A percentile compares a stretch with the other conserved stretches of the same genome.
Conservation (phyloP, 2,113 vertebrate genomes). For the Ptychochromis oligacanthus region DNA sequence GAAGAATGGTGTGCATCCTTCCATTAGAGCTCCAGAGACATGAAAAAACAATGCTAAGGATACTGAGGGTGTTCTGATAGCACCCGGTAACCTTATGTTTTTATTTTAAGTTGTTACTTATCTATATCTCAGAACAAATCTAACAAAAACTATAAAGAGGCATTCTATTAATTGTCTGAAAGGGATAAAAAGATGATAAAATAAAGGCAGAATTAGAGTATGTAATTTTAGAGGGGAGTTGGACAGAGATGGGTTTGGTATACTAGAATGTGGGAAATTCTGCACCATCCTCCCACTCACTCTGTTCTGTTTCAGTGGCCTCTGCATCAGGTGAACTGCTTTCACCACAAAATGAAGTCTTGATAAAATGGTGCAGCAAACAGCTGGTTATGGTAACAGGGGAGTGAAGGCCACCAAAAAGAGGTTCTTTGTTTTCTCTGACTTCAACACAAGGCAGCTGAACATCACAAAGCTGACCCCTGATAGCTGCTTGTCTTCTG, state of each 20-base stretch:
- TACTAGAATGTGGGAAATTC: slow-evolving; percentile 80
- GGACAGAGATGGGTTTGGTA: not conserved
- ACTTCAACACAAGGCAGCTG: slow-evolving; percentile 2
- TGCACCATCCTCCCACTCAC: slow-evolving; percentile 61
- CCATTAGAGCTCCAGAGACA: no score
- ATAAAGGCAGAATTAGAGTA: no score
- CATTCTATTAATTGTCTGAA: no score
- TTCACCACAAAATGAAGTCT: slow-evolving; percentile 79
- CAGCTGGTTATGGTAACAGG: slow-evolving; percentile 53
- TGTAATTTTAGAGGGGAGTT: no score
- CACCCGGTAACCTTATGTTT: no score
- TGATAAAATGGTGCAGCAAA: slow-evolving; percentile 67
- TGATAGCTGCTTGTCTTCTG: slow-evolving; percentile 47
- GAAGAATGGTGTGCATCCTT: no score
- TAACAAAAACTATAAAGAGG: no score
- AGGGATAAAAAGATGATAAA: no score
- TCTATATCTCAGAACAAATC: no score
- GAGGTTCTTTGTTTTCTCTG: slow-evolving; percentile 59
- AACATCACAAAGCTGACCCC: slow-evolving; percentile 47
- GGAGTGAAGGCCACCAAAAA: slow-evolving; percentile 43
- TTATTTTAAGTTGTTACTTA: no score
- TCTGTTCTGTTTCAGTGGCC: slow-evolving; percentile 74
- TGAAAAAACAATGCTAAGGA: no score
- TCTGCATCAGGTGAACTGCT: slow-evolving; percentile 74
- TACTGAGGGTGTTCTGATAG: no score